Percentiles rank a stretch among this genome's conserved stretches.
Conservation (phyloP, 2,797 vertebrate genomes). For the Champsocephalus gunnari region DNA sequence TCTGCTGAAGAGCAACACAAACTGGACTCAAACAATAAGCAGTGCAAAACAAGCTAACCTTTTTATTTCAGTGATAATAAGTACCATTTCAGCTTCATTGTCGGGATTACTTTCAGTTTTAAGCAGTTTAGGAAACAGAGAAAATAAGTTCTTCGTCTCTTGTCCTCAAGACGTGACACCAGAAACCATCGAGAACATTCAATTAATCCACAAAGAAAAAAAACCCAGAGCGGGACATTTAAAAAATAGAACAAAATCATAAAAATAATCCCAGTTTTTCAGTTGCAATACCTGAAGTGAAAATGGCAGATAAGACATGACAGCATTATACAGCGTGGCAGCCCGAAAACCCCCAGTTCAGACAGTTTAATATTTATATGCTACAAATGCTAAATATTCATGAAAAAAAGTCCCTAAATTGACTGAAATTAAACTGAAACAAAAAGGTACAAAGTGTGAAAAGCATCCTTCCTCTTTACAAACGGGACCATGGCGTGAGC, state of each 20-base stretch:
- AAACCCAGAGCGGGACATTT: constrained; percentile 8
- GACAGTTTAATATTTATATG: constrained; percentile 4
- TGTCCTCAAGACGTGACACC: constrained; percentile 22
- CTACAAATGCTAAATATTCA: neutral
- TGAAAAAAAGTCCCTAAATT: neutral
- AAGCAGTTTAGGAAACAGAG: constrained; percentile 44
- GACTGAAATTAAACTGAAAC: constrained; percentile 36
- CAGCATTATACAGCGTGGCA: constrained; percentile 42
- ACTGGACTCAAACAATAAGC: constrained; percentile 38
- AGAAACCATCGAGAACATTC: constrained; percentile 46
- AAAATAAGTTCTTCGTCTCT: constrained; percentile 29
- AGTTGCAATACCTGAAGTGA: constrained; percentile 52
- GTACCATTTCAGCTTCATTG: constrained; percentile 62
- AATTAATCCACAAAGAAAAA: constrained; percentile 55
- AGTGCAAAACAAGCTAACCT: constrained; percentile 64
- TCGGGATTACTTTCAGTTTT: constrained; percentile 34
- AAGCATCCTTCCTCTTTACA: constrained; percentile 28
- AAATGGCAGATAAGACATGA: constrained; percentile 66
- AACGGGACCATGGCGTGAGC: constrained; percentile 33
- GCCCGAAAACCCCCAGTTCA: constrained; percentile 31
- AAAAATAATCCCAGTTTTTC: constrained; percentile 28
- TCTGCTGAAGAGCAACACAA: neutral
- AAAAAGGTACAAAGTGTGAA: constrained; percentile 55
- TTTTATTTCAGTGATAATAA: constrained; percentile 71
- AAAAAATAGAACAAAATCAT: neutral